A percentile compares a stretch with the other conserved stretches of the same genome.
Conservation (phyloP, 1,140 invertebrate species). For the Zaprionus vittiger region DNA sequence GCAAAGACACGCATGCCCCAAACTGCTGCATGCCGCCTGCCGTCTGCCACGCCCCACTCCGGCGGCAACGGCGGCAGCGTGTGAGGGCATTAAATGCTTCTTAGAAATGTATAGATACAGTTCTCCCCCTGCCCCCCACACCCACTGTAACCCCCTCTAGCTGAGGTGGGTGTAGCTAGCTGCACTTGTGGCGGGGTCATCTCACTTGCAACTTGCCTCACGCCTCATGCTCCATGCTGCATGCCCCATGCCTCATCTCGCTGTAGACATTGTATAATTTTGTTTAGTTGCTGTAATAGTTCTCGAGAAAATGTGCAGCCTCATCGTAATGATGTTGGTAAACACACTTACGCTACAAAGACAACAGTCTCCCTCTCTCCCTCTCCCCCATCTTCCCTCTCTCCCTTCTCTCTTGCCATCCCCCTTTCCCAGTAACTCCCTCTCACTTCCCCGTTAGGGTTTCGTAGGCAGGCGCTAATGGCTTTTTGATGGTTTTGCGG, state of each 20-base stretch:
- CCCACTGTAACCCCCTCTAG: background rate
- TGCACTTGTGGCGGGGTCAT: conserved; percentile 5
- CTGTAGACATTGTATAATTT: conserved; percentile 62
- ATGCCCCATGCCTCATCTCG: background rate
- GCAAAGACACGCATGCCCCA: conserved; percentile 60
- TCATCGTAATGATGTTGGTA: conserved; percentile 77
- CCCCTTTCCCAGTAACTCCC: background rate
- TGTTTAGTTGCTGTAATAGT: conserved; percentile 73
- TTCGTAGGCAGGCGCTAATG: conserved; percentile 70
- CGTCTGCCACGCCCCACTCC: conserved; percentile 22
- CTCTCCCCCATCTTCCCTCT: background rate
- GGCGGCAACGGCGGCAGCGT: conserved; percentile 20
- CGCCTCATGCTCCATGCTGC: conserved; percentile 25
- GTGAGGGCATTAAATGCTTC: conserved; percentile 77
- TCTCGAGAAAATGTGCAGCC: conserved; percentile 76
- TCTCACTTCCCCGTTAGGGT: conserved; percentile 32
- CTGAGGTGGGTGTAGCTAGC: conserved; percentile 37
- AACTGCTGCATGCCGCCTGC: background rate
- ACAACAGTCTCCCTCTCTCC: background rate
- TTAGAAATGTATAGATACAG: conserved; percentile 73
- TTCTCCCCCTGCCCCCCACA: background rate
- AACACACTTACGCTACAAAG: conserved; percentile 48
- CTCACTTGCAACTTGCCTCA: conserved; percentile 1
- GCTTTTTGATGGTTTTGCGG: conserved; percentile 61
- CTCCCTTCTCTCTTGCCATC: background rate